Base-by-base conservation (phyloP, 2,797 vertebrate species). In the Eremophila alpestris region DNA sequence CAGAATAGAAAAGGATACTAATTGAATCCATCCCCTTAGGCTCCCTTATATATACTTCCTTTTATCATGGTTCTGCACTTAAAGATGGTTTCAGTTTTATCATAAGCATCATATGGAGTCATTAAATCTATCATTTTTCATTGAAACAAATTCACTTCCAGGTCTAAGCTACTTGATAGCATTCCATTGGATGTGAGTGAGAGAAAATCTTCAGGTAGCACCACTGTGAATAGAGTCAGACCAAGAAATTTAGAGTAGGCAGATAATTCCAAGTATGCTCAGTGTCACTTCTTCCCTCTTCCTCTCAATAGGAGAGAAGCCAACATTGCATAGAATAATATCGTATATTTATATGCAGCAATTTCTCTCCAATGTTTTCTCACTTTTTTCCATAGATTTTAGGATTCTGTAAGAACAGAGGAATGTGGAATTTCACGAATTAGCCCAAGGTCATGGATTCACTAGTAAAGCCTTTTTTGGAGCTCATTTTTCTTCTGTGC, bases 241-340 rank as follows among this genome's bases (percentile, higher is more conserved):
- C 60, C 32, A 85, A 68, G n/a, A 41, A 87, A 62, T 34, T 40
- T 77, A 54, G 82, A 92, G 79, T 80, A 24, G 65, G 79, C 52
- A 92, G 84, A 86, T 71, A 89, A 94, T 90, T 93, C 34, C 58
- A 90, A 89, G 51, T 64, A 94, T 78, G 52, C 20, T 71, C 48
- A 92, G 34, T 62, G 38, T 83, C 60, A 85, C 60, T 54, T 93
- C 40, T 79, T 24, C 62, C 41, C 58, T 56, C 38, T 54, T 69
- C 45, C 71, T 89, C 71, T 89, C 54, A 52, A 41, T 0, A 75
- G 15, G 43, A 30, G 23, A 90, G 46, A 43, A 86, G 69, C 20
- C 63, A 88, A 17, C 36, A 21, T 20, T 51, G 38, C 27, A 58
- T n/a, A 75, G n/a, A 94, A 83, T 69, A 83, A 41, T 51, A 64